phyloP scores from a whole-genome alignment of 2,888 invertebrate genomes.

The Drosophila diplacantha region DNA sequence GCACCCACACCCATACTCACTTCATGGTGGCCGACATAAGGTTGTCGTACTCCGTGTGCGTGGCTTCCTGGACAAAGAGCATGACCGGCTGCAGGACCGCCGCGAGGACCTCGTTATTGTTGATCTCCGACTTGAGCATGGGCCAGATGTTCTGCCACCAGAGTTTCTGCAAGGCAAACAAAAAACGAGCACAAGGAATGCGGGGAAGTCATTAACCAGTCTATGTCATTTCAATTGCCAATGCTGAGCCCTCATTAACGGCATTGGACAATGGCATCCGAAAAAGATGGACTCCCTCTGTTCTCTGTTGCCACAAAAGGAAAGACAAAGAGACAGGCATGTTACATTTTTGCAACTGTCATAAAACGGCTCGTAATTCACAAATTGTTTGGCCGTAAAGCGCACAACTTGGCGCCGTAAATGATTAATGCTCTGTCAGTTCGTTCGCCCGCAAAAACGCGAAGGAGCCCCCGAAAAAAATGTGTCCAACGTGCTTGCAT shows the following conservation, averaged over 20 bases:
- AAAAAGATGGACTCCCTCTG: slow-evolving; percentile 24
- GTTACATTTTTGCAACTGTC: slow-evolving; percentile 46
- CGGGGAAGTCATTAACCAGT: slow-evolving; percentile 31
- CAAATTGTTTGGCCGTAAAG: slow-evolving; percentile 64
- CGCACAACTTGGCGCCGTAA: slow-evolving; percentile 56
- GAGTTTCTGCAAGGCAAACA: slow-evolving; percentile 85
- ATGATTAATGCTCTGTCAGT: slow-evolving; percentile 57
- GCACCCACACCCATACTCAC: slow-evolving; percentile 79
- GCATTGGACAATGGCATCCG: slow-evolving; percentile 28
- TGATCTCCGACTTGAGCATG: slow-evolving; percentile 89
- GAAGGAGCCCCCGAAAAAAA: neutral
- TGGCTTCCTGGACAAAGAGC: slow-evolving; percentile 88
- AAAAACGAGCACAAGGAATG: slow-evolving; percentile 5
- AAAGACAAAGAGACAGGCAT: slow-evolving; percentile 37
- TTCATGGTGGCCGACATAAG: slow-evolving; percentile 90
- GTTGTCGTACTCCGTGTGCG: slow-evolving; percentile 87
- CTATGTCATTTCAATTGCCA: slow-evolving; percentile 44
- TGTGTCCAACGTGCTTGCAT: slow-evolving; percentile 38
- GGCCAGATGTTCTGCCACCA: slow-evolving; percentile 97
- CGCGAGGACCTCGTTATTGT: slow-evolving; percentile 90
- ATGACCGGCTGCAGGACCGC: slow-evolving; percentile 91
- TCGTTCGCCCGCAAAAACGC: slow-evolving; percentile 16
- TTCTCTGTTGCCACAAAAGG: neutral
- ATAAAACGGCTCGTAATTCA: slow-evolving; percentile 60
- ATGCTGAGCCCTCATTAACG: slow-evolving; percentile 43